Percentiles rank a stretch among this genome's conserved stretches.
Conservation (phyloP, 2,888 invertebrate species). For the Acleris laterana region DNA sequence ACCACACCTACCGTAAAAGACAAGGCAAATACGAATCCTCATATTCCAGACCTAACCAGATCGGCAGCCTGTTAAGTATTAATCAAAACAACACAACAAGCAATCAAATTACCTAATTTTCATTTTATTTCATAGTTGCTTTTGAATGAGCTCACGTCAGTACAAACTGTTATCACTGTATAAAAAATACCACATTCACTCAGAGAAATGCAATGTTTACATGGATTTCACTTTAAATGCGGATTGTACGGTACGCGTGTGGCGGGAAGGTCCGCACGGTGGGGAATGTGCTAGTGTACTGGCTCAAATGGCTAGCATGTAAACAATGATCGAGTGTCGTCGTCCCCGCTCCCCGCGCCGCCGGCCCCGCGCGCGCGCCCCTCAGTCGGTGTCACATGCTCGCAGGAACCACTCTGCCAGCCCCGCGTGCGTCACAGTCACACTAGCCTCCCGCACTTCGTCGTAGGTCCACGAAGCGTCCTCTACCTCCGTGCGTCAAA, state of each 20-base stretch:
- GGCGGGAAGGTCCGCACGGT: constrained; percentile 55
- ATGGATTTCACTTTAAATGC: constrained; percentile 73
- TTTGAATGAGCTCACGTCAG: constrained; percentile 65
- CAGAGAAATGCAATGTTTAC: constrained; percentile 65
- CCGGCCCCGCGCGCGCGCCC: constrained; percentile 50
- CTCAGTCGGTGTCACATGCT: constrained; percentile 41
- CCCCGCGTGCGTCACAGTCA: constrained; percentile 72
- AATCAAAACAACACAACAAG: constrained; percentile 43
- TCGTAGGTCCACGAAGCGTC: constrained; percentile 54
- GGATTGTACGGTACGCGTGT: constrained; percentile 57
- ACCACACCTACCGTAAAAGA: constrained; percentile 37
- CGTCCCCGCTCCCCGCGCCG: constrained; percentile 62
- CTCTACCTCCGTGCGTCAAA: constrained; percentile 62
- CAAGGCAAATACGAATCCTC: constrained; percentile 24
- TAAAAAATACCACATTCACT: constrained; percentile 56
- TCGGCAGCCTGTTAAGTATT: constrained; percentile 36
- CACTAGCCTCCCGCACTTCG: constrained; percentile 42
- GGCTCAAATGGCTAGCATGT: constrained; percentile 58
- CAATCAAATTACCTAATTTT: constrained; percentile 73
- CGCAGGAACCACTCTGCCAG: constrained; percentile 55
- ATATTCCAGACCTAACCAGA: constrained; percentile 44
- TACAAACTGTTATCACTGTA: constrained; percentile 51
- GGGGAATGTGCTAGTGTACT: constrained; percentile 80
- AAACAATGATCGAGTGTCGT: constrained; percentile 66
- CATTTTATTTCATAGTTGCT: constrained; percentile 81